Base-by-base conservation (phyloP, 2,113 vertebrate species). In the Chaetorhynchus papuensis region DNA sequence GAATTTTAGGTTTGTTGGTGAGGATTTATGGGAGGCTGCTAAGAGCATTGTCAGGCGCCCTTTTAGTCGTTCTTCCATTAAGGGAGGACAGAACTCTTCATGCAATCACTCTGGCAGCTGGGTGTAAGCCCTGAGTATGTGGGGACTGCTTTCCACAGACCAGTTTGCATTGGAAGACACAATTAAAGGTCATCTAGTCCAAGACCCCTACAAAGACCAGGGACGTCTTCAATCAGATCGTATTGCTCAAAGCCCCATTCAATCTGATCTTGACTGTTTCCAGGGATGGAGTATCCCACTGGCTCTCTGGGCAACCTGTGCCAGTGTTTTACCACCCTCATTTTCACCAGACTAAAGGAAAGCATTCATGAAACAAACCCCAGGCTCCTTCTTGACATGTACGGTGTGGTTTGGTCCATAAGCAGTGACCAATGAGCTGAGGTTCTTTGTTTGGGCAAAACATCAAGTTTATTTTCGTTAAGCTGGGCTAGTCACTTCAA, bases 181-280 rank as follows among this genome's bases (percentile, higher is more conserved):
- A n/a, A 49, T 49, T 30, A 54, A 31, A 79, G 14, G 24, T 39
- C 13, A 24, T 13, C 19, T n/a, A n/a, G 13, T 42, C 30, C 41
- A 49, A 56, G 37, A 64, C 5, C 11, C 21, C 20, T 53, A 8
- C 15, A 13, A 15, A 41, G 24, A 54, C 24, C 19, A 20, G 28
- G 5, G 13, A 37, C 1, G 0, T 24, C n/a, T 54, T n/a, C 74
- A 61, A 20, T 3, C 12, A 54, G 24, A 54, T 11, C 0, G 0
- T 27, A 18, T 9, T 39, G 22, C 41, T 54, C 6, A 70, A 47
- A 79, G n/a, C n/a, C 16, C 24, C 23, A 21, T 35, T 41, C 49
- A n/a, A 8, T 20, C 10, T 35, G 19, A 9, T n/a, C 9, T 13
- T 47, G 19, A 21, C 15, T 47, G 10, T n/a, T 70, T 35, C 24